These are phyloP conservation scores for Plemyria rubiginata DNA, from an alignment of 2,888 invertebrate species.

Conservation along the genomic window DNA sequence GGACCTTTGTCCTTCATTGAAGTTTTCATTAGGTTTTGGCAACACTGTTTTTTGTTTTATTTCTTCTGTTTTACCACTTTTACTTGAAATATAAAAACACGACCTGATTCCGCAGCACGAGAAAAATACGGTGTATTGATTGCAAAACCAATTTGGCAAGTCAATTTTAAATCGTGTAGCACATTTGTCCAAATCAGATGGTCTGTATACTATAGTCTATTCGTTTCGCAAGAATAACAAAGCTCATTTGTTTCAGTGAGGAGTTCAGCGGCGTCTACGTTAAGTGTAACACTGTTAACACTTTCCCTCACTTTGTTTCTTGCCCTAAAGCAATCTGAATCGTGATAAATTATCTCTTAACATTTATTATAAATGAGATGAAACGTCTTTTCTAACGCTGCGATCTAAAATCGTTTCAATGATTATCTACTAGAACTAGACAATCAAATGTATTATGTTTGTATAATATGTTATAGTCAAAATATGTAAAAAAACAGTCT, in stretches of 20 bases:
- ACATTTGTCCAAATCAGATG: conserved; percentile 12
- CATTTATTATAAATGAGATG: conserved; percentile 32
- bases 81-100: too few species aligned
- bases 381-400: conserved; percentile 16
- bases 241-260: conserved; percentile 77
- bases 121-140: too few species aligned
- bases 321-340: conserved; percentile 69
- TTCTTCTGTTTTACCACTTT: too few species aligned
- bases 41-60: too few species aligned
- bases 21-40: too few species aligned
- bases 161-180: not conserved
- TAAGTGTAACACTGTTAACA: conserved; percentile 74
- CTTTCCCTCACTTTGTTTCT: conserved; percentile 66
- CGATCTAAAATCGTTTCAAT: conserved; percentile 14
- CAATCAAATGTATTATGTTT: too few species aligned
- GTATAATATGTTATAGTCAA: too few species aligned
- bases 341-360: conserved; percentile 73
- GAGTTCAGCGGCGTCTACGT: conserved; percentile 68
- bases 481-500: too few species aligned
- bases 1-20: too few species aligned
- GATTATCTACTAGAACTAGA: too few species aligned
- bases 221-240: conserved; percentile 46
- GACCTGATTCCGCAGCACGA: too few species aligned
- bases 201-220: conserved; percentile 23
- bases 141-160: too few species aligned